Percentiles rank a stretch among this genome's conserved stretches.
phyloP scores from a whole-genome alignment of 2,113 vertebrate genomes.

The Boleophthalmus pectinirostris region DNA sequence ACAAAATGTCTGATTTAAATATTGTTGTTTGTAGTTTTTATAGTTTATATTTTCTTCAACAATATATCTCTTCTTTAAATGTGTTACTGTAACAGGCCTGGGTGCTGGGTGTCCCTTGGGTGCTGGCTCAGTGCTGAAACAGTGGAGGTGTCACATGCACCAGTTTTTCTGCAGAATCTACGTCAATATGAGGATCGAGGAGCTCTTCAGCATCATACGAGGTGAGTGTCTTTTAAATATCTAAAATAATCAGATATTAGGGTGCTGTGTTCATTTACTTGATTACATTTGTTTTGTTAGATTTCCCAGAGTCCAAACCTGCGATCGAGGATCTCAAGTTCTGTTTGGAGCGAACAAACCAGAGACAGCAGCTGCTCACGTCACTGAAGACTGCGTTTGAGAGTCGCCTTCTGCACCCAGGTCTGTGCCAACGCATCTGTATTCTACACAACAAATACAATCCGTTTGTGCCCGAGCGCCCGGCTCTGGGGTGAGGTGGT shows the following conservation, averaged over 20 bases:
- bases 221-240: slow-evolving; percentile 66
- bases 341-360: slow-evolving; percentile 93
- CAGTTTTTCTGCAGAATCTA: slow-evolving; percentile 96
- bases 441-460: no score
- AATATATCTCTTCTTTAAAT: no score
- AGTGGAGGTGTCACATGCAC: slow-evolving; percentile 94
- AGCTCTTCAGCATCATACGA: slow-evolving; percentile 97
- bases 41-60: no score
- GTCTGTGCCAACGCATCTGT: slow-evolving; percentile 59
- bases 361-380: slow-evolving; percentile 91
- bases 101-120: background rate
- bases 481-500: no score
- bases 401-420: slow-evolving; percentile 92
- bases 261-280: background rate
- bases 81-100: background rate
- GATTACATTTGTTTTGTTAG: slow-evolving; percentile 58
- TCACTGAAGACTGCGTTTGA: slow-evolving; percentile 92
- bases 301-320: slow-evolving; percentile 95
- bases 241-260: no score
- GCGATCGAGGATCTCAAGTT: slow-evolving; percentile 95
- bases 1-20: no score
- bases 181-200: slow-evolving; percentile 93
- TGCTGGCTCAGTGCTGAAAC: slow-evolving; percentile 76
- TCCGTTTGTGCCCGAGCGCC: no score
- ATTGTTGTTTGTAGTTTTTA: no score